phyloP scores from a whole-genome alignment of 2,888 invertebrate species.

The Drosophila mulleri region DNA sequence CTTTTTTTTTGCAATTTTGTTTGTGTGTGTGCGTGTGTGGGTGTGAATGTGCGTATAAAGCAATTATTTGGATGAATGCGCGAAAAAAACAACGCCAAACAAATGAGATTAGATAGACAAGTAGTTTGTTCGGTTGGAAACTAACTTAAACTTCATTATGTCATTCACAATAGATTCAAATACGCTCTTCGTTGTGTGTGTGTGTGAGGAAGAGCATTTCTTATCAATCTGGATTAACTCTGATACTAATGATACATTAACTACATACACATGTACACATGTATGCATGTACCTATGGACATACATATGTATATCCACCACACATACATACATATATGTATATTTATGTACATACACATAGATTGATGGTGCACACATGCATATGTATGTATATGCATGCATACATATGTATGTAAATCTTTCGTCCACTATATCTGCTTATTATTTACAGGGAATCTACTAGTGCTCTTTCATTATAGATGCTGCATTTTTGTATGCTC shows the following conservation, averaged over 20 bases:
- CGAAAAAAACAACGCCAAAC: conserved; percentile 43
- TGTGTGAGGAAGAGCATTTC: no score
- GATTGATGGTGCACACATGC: no score
- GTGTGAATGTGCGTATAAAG: conserved; percentile 44
- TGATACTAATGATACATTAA: background rate
- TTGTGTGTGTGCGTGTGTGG: conserved; percentile 18
- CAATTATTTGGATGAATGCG: conserved; percentile 76
- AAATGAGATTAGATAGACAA: conserved; percentile 71
- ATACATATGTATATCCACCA: no score
- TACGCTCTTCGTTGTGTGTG: background rate
- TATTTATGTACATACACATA: no score
- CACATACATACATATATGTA: no score
- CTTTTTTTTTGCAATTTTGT: conserved; percentile 33
- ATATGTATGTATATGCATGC: background rate
- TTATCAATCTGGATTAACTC: background rate
- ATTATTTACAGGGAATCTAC: conserved; percentile 25
- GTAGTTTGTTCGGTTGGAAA: conserved; percentile 75
- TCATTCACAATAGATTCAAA: background rate
- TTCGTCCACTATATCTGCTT: background rate
- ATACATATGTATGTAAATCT: no score
- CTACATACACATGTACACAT: no score
- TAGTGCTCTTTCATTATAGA: conserved; percentile 1
- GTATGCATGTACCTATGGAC: background rate
- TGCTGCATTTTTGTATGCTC: conserved; percentile 11
- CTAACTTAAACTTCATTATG: conserved; percentile 40